Percentiles rank a stretch among this genome's conserved stretches.
Conservation (phyloP, 1,140 invertebrate genomes). For the Ceratoteleas bidentatus region DNA sequence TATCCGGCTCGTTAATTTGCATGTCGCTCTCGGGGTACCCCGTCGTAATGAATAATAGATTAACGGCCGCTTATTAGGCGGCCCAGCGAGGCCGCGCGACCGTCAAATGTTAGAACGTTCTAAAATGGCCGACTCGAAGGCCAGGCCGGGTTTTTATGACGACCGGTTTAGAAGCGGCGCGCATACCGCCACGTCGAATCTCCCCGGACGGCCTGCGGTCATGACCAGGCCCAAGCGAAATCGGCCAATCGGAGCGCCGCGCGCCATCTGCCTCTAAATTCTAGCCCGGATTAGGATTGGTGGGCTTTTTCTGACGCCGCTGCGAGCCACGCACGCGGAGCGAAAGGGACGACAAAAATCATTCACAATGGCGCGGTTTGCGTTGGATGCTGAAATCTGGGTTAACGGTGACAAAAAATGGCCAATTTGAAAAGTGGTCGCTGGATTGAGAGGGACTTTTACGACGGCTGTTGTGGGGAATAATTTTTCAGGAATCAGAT, state of each 20-base stretch:
- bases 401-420: too few species aligned
- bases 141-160: slow-evolving; percentile 76
- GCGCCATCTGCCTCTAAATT: slow-evolving; percentile 6
- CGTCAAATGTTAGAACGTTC: slow-evolving; percentile 79
- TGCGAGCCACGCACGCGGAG: neutral
- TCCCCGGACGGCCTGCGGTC: slow-evolving; percentile 62
- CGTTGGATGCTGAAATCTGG: neutral
- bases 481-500: too few species aligned
- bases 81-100: slow-evolving; percentile 71
- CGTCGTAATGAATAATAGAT: slow-evolving; percentile 77
- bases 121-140: slow-evolving; percentile 79
- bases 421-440: too few species aligned
- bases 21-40: slow-evolving; percentile 69
- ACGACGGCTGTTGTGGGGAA: too few species aligned
- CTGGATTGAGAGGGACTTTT: too few species aligned
- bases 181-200: slow-evolving; percentile 67
- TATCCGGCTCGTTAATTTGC: slow-evolving; percentile 69
- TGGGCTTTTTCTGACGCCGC: neutral
- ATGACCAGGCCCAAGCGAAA: slow-evolving; percentile 73
- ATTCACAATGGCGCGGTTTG: neutral
- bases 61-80: slow-evolving; percentile 76
- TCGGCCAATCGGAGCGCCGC: slow-evolving; percentile 29
- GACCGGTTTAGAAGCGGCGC: slow-evolving; percentile 76
- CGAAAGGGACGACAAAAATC: too few species aligned
- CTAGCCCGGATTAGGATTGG: slow-evolving; percentile 23